Evolutionary conservation across 2,888 invertebrate species (phyloP).

Genomic region (Mycalesis mineus): DNA sequence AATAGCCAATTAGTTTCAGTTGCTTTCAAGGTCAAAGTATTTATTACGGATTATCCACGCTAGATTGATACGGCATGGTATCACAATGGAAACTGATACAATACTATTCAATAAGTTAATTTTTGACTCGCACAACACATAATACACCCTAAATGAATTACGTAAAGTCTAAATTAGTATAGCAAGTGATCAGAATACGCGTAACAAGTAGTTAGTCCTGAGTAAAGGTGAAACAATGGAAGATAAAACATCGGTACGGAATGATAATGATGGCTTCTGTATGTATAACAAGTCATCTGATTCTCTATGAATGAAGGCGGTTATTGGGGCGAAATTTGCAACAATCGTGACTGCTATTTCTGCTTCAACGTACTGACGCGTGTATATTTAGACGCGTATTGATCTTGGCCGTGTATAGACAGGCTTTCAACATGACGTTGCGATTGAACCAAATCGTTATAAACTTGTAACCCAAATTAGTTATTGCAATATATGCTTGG

Average conservation of each 20-base stretch:
- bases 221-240: constrained; percentile 38
- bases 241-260: constrained; percentile 41
- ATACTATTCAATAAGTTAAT: constrained; percentile 22
- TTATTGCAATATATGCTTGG: too few relatives aligned
- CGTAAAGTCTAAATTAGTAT: constrained; percentile 21
- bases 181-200: constrained; percentile 16
- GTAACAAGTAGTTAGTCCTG: constrained; percentile 27
- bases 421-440: too few relatives aligned
- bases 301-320: constrained; percentile 25
- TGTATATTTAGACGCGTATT: too few relatives aligned
- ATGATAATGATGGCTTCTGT: constrained; percentile 33
- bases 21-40: constrained; percentile 49
- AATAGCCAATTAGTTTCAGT: constrained; percentile 37
- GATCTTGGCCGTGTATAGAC: too few relatives aligned
- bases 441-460: too few relatives aligned
- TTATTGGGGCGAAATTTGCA: constrained; percentile 27
- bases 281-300: constrained; percentile 29
- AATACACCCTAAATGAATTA: constrained; percentile 12
- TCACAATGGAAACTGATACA: constrained; percentile 31
- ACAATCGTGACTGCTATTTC: constrained; percentile 26
- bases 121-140: constrained; percentile 7
- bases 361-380: too few relatives aligned
- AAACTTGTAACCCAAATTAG: too few relatives aligned
- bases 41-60: constrained; percentile 56
- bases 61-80: constrained; percentile 30